These are phyloP conservation scores for Polypterus senegalus DNA, from an alignment of 2,113 vertebrate genomes.

Conservation along the genomic window DNA sequence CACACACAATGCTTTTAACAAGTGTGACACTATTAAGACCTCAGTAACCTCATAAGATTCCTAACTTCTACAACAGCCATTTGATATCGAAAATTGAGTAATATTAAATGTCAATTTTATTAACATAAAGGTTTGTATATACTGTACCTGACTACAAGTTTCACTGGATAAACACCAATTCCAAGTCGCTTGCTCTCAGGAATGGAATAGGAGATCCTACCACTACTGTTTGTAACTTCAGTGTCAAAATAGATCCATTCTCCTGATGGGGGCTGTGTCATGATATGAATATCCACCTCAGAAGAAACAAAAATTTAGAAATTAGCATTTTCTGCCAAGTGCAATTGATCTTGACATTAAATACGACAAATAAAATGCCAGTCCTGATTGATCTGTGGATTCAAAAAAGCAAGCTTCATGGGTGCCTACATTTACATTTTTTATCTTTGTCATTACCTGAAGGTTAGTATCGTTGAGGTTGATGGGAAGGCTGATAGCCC, in stretches of 20 bases:
- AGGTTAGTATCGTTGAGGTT: too few relatives aligned
- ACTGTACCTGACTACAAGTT: conserved; percentile 90
- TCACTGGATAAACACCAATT: conserved; percentile 86
- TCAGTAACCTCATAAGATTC: not conserved
- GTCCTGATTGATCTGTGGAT: too few relatives aligned
- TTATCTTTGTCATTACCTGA: too few relatives aligned
- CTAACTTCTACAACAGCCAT: not conserved
- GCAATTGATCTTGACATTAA: too few relatives aligned
- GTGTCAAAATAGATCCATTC: conserved; percentile 91
- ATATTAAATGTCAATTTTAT: not conserved
- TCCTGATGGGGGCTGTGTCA: conserved; percentile 86
- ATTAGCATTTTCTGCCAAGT: too few relatives aligned
- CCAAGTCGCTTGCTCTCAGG: conserved; percentile 69
- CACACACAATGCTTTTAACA: too few relatives aligned
- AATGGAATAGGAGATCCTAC: conserved; percentile 75
- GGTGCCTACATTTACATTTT: too few relatives aligned
- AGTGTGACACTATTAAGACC: too few relatives aligned
- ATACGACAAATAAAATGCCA: too few relatives aligned
- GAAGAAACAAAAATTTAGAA: not conserved
- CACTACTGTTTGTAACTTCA: conserved; percentile 86
- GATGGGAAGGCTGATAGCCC: too few relatives aligned
- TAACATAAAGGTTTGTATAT: not conserved
- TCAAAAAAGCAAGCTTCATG: too few relatives aligned
- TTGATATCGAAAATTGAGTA: not conserved
- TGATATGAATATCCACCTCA: conserved; percentile 94